Conservation (phyloP, 2,888 invertebrate species). For the Proisotoma minuta region DNA sequence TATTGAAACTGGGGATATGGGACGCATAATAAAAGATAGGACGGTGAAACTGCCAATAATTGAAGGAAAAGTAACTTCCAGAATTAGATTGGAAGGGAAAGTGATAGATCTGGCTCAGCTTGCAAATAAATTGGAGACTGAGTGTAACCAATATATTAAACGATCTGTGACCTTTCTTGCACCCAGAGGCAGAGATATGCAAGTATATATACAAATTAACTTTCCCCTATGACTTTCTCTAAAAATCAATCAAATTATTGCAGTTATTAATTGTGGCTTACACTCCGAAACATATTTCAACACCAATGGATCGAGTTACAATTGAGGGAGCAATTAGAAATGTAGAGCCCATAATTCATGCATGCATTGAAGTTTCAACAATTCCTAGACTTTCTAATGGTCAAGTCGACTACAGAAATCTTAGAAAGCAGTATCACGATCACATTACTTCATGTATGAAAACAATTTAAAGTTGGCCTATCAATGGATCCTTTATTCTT, state of each 20-base stretch:
- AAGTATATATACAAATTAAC: too few species aligned
- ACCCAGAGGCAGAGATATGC: not conserved
- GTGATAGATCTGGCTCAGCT: not conserved
- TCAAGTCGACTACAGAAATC: not conserved
- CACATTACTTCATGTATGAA: not conserved
- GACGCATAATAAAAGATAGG: not conserved
- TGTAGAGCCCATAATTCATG: not conserved
- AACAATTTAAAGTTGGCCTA: too few species aligned
- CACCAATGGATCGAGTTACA: too few species aligned
- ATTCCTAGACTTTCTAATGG: not conserved
- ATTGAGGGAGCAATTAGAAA: not conserved
- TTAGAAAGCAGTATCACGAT: not conserved
- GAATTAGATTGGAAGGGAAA: not conserved
- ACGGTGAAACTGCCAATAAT: not conserved
- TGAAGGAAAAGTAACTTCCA: not conserved
- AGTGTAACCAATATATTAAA: not conserved
- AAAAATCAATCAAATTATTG: not conserved
- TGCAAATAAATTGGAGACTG: not conserved
- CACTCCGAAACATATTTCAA: not conserved
- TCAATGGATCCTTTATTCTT: too few species aligned
- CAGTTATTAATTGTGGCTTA: not conserved
- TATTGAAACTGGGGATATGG: slow-evolving; percentile 7
- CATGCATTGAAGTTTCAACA: not conserved
- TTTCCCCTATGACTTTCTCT: not conserved
- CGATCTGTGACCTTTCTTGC: not conserved